A percentile compares a stretch with the other conserved stretches of the same genome.
Evolutionary conservation across 1,140 invertebrate species (phyloP).

Genomic region (Tetramorium parvispinum): DNA sequence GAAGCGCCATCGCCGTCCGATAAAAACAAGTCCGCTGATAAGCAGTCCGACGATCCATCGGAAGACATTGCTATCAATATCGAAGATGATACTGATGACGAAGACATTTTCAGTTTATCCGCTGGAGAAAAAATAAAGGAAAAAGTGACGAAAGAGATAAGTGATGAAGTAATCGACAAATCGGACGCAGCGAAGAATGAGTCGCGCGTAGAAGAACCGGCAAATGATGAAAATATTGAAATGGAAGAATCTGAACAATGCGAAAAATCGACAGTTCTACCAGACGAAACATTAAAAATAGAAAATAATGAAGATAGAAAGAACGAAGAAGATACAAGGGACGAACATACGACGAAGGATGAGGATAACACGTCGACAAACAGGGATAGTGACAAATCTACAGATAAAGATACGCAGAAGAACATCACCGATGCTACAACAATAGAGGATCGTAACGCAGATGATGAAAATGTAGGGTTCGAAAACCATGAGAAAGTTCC

Average conservation of each 20-base stretch:
- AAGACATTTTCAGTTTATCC: not conserved
- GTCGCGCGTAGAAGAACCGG: not conserved
- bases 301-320: not conserved
- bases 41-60: not conserved
- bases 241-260: slow-evolving; percentile 18
- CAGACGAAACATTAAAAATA: not conserved
- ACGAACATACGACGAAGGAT: not conserved
- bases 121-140: not conserved
- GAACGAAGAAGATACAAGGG: not conserved
- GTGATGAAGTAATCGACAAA: not conserved
- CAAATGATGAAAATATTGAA: not conserved
- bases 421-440: too few relatives aligned
- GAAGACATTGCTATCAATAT: slow-evolving; percentile 39
- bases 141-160: not conserved
- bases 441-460: not conserved
- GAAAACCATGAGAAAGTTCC: not conserved
- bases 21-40: not conserved
- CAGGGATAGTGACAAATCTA: not conserved
- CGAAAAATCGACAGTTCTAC: not conserved
- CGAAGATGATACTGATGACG: slow-evolving; percentile 47
- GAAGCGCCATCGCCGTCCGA: not conserved
- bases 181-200: not conserved
- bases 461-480: not conserved
- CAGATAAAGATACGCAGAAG: slow-evolving; percentile 1
- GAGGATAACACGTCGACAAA: not conserved